These are phyloP conservation scores for Aplocera efformata DNA, from an alignment of 2,888 invertebrate genomes.

Conservation along the genomic window DNA sequence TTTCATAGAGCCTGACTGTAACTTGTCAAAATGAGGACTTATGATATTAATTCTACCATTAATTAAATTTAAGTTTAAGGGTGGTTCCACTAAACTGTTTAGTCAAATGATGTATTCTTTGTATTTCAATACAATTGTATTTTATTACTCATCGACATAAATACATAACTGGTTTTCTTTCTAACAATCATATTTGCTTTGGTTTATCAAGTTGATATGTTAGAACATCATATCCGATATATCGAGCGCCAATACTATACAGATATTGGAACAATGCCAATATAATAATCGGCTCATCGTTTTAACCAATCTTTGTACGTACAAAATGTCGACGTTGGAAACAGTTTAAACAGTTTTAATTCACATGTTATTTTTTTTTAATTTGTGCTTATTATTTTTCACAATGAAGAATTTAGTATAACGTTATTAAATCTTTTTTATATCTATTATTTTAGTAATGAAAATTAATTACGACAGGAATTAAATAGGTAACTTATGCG, in stretches of 20 bases:
- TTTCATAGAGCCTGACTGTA: too few species aligned
- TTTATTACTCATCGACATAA: neutral
- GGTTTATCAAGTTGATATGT: slow-evolving; percentile 20
- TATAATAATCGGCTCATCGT: slow-evolving; percentile 18
- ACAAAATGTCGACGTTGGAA: too few species aligned
- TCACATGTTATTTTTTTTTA: too few species aligned
- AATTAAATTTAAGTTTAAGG: too few species aligned
- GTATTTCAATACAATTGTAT: neutral
- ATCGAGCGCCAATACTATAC: slow-evolving; percentile 13
- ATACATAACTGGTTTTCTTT: neutral
- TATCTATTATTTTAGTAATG: too few species aligned
- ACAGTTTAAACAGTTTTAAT: too few species aligned
- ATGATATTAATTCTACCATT: too few species aligned
- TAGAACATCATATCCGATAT: slow-evolving; percentile 16
- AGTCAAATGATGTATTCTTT: neutral
- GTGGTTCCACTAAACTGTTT: too few species aligned
- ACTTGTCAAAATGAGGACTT: too few species aligned
- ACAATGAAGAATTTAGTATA: too few species aligned
- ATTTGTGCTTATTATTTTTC: too few species aligned
- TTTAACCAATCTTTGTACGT: neutral
- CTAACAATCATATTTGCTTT: slow-evolving; percentile 18
- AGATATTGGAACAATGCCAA: slow-evolving; percentile 20
- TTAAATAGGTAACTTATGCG: neutral
- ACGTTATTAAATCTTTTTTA: too few species aligned
- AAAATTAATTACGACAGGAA: neutral